Evolutionary conservation across 2,113 vertebrate genomes (phyloP), one percentile per base, ranked within the genome.

Genomic region (Nymphicus hollandicus): DNA sequence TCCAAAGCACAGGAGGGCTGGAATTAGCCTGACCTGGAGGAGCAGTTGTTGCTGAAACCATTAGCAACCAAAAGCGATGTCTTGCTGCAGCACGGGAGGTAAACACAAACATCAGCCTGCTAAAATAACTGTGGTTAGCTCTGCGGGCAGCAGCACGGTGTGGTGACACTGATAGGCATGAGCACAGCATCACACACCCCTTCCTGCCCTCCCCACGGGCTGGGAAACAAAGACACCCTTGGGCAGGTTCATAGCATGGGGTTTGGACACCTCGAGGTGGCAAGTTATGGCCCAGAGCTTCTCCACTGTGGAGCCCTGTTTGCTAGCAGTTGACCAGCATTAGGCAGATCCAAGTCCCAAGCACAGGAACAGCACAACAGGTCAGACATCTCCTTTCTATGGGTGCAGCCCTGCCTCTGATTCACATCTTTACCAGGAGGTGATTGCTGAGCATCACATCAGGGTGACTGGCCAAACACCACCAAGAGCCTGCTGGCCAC

Each of bases 111-210:
- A 86, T 5, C 58, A 66, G 81, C 14, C 61, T 58, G 92, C 90
- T 88, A 25, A 93, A 86, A 94, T 86, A 83, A 43, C 88, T 83
- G 95, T 66, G 95, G 94, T 96, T 66, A 86, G 88, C 66, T 86
- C 86, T 93, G 96, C 2, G n/a, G 92, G 94, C 56, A 81, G 56
- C 93, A 74, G 84, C 69, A 3, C 44, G 61, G 37, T 5, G 27
- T 29, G 79, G 37, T 2, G 60, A 64, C 61, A 91, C 43, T 3
- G 15, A 47, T 1, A 63, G 52, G 70, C 46, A 81, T 85, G 35
- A 65, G 69, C 58, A 70, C 58, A 18, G 65, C 66, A 1, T 52
- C 23, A 6, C 46, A 65, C 88, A 44, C 25, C 60, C 85, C 58
- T 89, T 61, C 74, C 68, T 77, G 77, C 41, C 58, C 70, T 88